Conservation (phyloP, 1,140 invertebrate species). For the Brachionus asplanchnoidis region DNA sequence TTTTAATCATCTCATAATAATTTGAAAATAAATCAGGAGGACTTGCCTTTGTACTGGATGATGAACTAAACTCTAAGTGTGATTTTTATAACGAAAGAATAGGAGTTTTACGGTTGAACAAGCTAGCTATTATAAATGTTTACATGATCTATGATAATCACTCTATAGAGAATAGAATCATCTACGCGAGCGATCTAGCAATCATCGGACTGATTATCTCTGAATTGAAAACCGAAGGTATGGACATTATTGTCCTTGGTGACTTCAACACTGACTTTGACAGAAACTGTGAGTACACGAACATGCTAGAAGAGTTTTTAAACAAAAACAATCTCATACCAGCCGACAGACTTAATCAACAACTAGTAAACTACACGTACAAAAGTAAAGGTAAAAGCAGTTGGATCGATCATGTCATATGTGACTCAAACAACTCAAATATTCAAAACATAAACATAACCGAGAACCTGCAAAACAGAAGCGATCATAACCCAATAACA, state of each 20-base stretch:
- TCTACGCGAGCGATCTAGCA: no score
- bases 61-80: neutral
- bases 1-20: no score
- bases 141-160: neutral
- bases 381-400: neutral
- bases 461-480: neutral
- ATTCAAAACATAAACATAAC: neutral
- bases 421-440: neutral
- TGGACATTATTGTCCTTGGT: no score
- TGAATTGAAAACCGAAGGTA: no score
- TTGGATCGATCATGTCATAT: neutral
- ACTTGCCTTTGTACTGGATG: neutral
- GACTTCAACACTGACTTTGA: no score
- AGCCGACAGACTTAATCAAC: neutral
- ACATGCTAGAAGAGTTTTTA: neutral
- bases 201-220: no score
- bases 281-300: neutral
- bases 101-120: neutral
- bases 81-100: neutral
- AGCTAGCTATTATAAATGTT: neutral
- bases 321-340: neutral
- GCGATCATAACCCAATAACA: neutral
- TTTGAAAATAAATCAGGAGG: no score
- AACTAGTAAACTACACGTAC: neutral
- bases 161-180: neutral